phyloP scores from a whole-genome alignment of 2,888 invertebrate genomes.

The Bibio marci region DNA sequence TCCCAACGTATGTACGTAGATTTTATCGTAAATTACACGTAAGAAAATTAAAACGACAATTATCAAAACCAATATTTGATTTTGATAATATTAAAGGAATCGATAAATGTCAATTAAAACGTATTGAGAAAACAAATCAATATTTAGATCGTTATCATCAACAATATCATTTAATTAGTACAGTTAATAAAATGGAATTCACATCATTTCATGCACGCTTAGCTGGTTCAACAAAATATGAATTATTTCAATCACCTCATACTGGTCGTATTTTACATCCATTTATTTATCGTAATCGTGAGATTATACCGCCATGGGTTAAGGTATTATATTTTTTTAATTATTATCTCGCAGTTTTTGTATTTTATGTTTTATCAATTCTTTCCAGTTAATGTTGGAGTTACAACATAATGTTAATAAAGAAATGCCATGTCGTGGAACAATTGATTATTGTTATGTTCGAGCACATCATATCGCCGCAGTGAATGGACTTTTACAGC shows the following conservation, averaged over 20 bases:
- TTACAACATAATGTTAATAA: constrained; percentile 25
- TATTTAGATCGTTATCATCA: constrained; percentile 25
- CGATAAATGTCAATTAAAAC: constrained; percentile 1
- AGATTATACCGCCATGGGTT: constrained; percentile 52
- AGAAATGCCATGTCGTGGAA: constrained; percentile 32
- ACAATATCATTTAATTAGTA: background rate
- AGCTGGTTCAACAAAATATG: constrained; percentile 33
- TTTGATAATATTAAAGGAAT: constrained; percentile 30
- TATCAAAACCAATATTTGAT: constrained; percentile 36
- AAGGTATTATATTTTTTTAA: constrained; percentile 40
- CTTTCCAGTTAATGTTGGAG: constrained; percentile 30
- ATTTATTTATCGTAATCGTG: constrained; percentile 58
- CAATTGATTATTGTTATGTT: constrained; percentile 76
- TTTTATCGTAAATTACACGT: constrained; percentile 40
- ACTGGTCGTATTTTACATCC: constrained; percentile 62
- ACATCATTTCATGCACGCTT: constrained; percentile 31
- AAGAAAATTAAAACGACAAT: constrained; percentile 37
- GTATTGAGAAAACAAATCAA: constrained; percentile 9
- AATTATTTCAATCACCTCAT: constrained; percentile 48
- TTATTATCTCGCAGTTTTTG: constrained; percentile 31
- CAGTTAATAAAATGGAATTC: background rate
- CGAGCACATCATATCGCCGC: constrained; percentile 76
- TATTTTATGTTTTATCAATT: background rate
- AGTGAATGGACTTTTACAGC: constrained; percentile 64
- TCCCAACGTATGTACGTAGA: constrained; percentile 27